Percentiles rank a stretch among this genome's conserved stretches.
These are phyloP conservation scores for Takifugu flavidus DNA, from an alignment of 2,113 vertebrate species.

Conservation along the genomic window DNA sequence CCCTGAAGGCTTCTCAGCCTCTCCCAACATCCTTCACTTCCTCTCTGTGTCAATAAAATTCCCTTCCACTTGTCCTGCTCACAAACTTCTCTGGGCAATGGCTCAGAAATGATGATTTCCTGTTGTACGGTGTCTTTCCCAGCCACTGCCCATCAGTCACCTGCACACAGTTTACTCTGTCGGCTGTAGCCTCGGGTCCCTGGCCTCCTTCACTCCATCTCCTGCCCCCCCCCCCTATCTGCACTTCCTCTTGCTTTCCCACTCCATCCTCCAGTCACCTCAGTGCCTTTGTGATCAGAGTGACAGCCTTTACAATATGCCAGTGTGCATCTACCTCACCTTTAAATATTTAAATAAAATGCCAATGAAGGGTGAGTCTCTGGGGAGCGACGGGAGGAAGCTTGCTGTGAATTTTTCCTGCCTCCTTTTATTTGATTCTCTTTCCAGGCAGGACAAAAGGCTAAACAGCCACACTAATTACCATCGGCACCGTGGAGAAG, in stretches of 20 bases:
- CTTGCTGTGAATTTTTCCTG: slow-evolving; percentile 19
- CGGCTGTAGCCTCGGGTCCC: slow-evolving; percentile 52
- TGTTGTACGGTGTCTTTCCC: slow-evolving; percentile 70
- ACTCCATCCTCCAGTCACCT: slow-evolving; percentile 61
- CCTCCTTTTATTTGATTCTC: slow-evolving; percentile 22
- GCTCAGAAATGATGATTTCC: slow-evolving; percentile 76
- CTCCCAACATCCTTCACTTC: slow-evolving; percentile 64
- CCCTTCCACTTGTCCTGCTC: slow-evolving; percentile 76
- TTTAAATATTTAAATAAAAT: slow-evolving; percentile 85
- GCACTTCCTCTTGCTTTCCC: slow-evolving; percentile 37
- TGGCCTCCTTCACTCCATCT: slow-evolving; percentile 37
- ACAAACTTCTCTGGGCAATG: slow-evolving; percentile 72
- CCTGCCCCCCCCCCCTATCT: slow-evolving; percentile 38
- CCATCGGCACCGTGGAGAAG: slow-evolving; percentile 15
- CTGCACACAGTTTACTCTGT: slow-evolving; percentile 48
- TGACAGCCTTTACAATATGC: slow-evolving; percentile 77
- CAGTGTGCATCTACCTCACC: slow-evolving; percentile 75
- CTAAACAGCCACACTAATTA: slow-evolving; percentile 46
- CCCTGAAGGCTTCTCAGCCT: slow-evolving; percentile 56
- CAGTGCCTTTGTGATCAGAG: slow-evolving; percentile 74
- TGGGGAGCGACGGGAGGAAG: slow-evolving; percentile 48
- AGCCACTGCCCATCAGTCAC: slow-evolving; percentile 57
- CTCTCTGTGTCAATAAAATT: slow-evolving; percentile 78
- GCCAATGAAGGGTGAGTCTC: slow-evolving; percentile 68
- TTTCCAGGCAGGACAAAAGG: slow-evolving; percentile 49